Percentiles rank a stretch among this genome's conserved stretches.
Evolutionary conservation across 2,113 vertebrate species (phyloP).

Genomic region (Willisornis vidua): DNA sequence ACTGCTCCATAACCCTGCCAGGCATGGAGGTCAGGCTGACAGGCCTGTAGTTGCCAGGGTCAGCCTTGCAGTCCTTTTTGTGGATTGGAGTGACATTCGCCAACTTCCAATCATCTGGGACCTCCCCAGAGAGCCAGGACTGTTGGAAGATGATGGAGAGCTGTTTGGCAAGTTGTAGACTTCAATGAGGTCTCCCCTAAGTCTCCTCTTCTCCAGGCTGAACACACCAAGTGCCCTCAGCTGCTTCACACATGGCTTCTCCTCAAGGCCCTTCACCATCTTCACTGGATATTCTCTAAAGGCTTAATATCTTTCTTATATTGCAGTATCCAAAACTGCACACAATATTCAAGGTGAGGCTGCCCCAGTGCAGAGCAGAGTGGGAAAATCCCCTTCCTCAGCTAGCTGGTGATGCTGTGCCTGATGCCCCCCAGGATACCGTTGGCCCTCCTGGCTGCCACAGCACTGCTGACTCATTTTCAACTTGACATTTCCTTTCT

Average conservation of each 20-base stretch:
- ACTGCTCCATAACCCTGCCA: too few relatives aligned
- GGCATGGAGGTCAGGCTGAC: too few relatives aligned
- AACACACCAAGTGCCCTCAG: background rate
- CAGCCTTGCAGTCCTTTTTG: too few relatives aligned
- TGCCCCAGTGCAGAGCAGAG: too few relatives aligned
- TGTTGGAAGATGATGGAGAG: too few relatives aligned
- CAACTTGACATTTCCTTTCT: background rate
- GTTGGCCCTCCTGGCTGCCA: background rate
- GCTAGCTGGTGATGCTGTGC: fast-evolving
- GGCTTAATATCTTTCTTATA: background rate
- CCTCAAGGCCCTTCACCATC: background rate
- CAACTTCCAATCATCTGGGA: too few relatives aligned
- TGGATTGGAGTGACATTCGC: too few relatives aligned
- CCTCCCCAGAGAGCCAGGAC: too few relatives aligned
- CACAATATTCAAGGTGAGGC: background rate
- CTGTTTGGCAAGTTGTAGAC: background rate
- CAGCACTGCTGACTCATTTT: background rate
- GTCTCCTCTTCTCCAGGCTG: background rate
- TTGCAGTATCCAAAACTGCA: background rate
- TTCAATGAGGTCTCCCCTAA: background rate
- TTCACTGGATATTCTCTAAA: too few relatives aligned
- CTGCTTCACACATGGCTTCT: background rate
- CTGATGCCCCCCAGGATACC: fast-evolving
- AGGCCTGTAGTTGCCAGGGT: too few relatives aligned
- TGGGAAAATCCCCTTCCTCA: background rate